Conservation (phyloP, 2,888 invertebrate species). For the Hydroisotoma schaefferi region DNA sequence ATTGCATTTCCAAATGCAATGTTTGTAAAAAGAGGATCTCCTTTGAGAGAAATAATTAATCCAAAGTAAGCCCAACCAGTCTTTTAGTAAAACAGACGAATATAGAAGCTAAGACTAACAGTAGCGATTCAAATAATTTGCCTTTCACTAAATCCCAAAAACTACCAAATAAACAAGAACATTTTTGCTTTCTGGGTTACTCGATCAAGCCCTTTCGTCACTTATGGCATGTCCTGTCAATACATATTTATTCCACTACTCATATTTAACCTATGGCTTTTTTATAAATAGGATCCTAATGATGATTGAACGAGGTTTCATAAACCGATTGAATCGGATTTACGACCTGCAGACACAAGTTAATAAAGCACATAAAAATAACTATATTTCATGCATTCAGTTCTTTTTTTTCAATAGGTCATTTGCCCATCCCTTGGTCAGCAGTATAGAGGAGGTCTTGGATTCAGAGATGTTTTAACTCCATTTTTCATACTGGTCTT, state of each 20-base stretch:
- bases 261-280: not conserved
- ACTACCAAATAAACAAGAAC: no score
- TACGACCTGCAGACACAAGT: slow-evolving; percentile 11
- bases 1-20: slow-evolving; percentile 20
- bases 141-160: no score
- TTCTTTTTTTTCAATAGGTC: not conserved
- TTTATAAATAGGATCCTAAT: slow-evolving; percentile 15
- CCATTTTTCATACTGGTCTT: slow-evolving; percentile 18
- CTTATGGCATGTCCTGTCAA: no score
- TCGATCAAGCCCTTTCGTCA: no score
- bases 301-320: slow-evolving; percentile 26
- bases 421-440: slow-evolving; percentile 5
- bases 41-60: slow-evolving; percentile 30
- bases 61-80: slow-evolving; percentile 30
- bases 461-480: slow-evolving; percentile 20
- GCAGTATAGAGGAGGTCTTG: slow-evolving; percentile 18
- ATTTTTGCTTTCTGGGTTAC: no score
- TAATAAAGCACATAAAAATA: no score
- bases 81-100: no score
- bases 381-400: no score
- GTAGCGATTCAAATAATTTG: no score
- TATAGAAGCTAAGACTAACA: no score
- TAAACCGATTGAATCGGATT: slow-evolving; percentile 13
- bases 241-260: no score
- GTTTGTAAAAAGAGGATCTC: slow-evolving; percentile 27